These are phyloP conservation scores for Tamandua tetradactyla DNA, from an alignment of 2,797 vertebrate species.

Conservation along the genomic window DNA sequence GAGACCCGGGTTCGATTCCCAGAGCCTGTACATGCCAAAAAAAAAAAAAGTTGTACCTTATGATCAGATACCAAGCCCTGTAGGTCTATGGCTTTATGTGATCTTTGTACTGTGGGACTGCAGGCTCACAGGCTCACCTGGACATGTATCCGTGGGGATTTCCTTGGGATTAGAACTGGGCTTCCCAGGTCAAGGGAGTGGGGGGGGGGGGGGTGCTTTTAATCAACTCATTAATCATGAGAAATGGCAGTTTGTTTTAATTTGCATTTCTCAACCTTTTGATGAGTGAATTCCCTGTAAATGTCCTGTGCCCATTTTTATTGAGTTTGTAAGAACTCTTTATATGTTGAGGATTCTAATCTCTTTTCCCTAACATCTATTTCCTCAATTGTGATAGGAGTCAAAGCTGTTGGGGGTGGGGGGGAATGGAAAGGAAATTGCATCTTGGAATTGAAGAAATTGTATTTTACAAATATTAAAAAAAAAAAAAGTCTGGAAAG, in stretches of 20 bases:
- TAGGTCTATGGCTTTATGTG: not conserved
- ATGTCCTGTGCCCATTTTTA: not conserved
- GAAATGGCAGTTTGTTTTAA: not conserved
- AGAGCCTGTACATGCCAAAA: too few relatives aligned
- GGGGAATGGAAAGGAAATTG: not conserved
- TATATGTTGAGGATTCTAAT: not conserved
- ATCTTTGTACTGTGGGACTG: too few relatives aligned
- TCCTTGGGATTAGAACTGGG: not conserved
- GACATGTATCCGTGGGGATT: not conserved
- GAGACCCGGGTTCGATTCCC: too few relatives aligned
- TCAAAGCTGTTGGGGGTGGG: not conserved
- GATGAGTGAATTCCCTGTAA: not conserved
- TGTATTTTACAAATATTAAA: not conserved
- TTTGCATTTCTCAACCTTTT: not conserved
- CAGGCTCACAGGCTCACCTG: too few relatives aligned
- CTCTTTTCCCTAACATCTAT: not conserved
- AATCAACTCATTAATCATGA: not conserved
- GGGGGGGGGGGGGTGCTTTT: not conserved
- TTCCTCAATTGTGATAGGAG: not conserved
- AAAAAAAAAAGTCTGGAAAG: not conserved
- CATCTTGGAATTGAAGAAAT: not conserved
- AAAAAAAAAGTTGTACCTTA: not conserved
- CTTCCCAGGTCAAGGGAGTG: not conserved
- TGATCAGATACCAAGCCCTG: not conserved
- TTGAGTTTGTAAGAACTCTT: not conserved